phyloP scores from a whole-genome alignment of 2,888 invertebrate genomes.

The Gryllus longicercus region DNA sequence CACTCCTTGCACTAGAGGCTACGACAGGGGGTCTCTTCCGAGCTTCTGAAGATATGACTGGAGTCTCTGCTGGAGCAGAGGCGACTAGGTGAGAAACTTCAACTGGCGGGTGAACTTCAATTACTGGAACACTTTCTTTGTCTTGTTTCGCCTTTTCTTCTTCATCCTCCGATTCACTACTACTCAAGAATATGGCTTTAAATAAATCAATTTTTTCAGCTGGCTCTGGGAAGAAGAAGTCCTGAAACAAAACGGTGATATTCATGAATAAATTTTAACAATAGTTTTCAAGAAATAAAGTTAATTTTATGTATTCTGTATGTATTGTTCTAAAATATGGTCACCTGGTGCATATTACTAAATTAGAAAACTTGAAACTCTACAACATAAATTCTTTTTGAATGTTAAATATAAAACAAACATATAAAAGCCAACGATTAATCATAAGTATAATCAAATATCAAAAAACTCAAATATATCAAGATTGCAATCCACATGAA shows the following conservation, averaged over 20 bases:
- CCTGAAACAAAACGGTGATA: slow-evolving; percentile 27
- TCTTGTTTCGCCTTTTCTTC: slow-evolving; percentile 43
- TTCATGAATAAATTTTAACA: too few species aligned
- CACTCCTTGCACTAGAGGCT: slow-evolving; percentile 42
- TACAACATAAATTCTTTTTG: too few species aligned
- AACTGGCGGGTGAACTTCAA: not conserved
- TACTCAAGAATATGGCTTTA: slow-evolving; percentile 82
- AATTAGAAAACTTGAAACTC: too few species aligned
- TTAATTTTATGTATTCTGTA: not conserved
- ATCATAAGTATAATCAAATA: too few species aligned
- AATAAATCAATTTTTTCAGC: slow-evolving; percentile 74
- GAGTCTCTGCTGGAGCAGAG: not conserved
- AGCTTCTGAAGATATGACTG: not conserved
- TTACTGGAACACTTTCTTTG: not conserved
- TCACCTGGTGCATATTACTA: too few species aligned
- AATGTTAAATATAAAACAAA: too few species aligned
- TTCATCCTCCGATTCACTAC: slow-evolving; percentile 63
- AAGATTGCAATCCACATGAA: too few species aligned
- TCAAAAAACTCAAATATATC: not conserved
- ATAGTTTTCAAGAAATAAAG: not conserved
- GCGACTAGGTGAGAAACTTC: not conserved
- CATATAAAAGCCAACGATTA: too few species aligned
- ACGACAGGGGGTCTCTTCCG: not conserved
- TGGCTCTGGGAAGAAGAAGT: slow-evolving; percentile 44
- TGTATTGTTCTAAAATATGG: not conserved